Percentiles rank a stretch among this genome's conserved stretches.
Conservation (phyloP, 2,888 invertebrate species). For the Campoplex capitator region DNA sequence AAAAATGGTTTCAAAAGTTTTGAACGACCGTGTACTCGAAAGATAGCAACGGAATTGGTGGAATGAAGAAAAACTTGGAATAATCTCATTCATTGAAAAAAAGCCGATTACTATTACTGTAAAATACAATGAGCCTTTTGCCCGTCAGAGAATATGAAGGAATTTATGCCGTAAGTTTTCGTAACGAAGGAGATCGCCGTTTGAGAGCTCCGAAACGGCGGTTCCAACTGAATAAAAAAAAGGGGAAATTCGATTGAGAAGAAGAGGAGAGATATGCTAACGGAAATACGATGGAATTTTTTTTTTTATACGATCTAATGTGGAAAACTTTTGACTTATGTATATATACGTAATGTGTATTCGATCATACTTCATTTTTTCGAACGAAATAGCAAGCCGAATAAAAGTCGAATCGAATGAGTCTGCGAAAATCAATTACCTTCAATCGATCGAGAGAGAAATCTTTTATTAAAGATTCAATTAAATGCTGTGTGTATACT, state of each 20-base stretch:
- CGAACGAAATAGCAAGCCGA: too few species aligned
- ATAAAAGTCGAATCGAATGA: neutral
- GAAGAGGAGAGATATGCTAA: constrained; percentile 5
- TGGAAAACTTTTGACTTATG: neutral
- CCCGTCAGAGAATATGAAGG: neutral
- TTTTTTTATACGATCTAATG: too few species aligned
- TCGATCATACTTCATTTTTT: neutral
- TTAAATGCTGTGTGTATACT: constrained; percentile 31
- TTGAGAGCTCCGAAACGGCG: neutral
- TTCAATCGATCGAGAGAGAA: constrained; percentile 12
- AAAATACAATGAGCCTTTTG: constrained; percentile 11
- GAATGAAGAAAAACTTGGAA: neutral
- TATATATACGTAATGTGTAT: neutral
- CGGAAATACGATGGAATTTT: constrained; percentile 28
- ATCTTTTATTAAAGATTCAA: constrained; percentile 45
- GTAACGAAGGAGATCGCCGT: constrained; percentile 37
- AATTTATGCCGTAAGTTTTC: neutral
- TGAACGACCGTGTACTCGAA: neutral
- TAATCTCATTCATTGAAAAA: neutral
- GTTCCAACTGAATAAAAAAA: neutral
- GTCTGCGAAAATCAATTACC: constrained; percentile 14
- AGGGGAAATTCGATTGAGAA: neutral
- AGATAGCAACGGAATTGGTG: neutral
- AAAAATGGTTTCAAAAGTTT: neutral
- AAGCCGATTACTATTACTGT: neutral